Evolutionary conservation across 2,888 invertebrate genomes (phyloP).

Genomic region (Ormyrus nitidulus): DNA sequence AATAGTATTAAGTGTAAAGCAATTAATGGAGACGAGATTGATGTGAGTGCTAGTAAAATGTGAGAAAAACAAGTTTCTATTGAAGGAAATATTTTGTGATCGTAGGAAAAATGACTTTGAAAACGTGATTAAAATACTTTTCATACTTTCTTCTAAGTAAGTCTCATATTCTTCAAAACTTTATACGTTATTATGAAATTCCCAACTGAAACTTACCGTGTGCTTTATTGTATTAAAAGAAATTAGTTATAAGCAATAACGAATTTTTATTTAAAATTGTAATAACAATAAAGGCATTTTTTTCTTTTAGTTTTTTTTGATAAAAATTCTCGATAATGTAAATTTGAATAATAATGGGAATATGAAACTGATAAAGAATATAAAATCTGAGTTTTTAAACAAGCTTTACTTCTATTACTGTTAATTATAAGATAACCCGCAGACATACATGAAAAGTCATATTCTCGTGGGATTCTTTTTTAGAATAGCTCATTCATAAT

Average conservation of each 20-base stretch:
- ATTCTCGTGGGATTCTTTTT: no score
- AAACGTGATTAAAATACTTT: conserved; percentile 40
- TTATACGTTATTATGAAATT: conserved; percentile 25
- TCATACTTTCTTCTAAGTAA: conserved; percentile 22
- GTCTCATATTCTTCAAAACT: conserved; percentile 27
- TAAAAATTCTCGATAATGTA: background rate
- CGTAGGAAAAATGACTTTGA: background rate
- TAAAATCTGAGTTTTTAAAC: no score
- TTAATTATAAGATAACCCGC: no score
- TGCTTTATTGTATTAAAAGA: background rate
- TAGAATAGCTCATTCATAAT: no score
- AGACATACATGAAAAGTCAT: no score
- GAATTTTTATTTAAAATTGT: background rate
- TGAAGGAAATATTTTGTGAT: background rate
- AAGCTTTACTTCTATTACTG: no score
- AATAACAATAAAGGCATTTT: background rate
- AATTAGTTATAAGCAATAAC: conserved; percentile 10
- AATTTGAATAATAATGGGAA: no score
- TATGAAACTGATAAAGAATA: no score
- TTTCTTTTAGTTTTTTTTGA: background rate
- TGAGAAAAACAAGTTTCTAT: background rate
- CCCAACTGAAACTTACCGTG: conserved; percentile 20
- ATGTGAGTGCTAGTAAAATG: background rate
- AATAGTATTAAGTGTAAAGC: no score
- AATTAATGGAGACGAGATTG: background rate